Conservation (phyloP, 2,113 vertebrate species). For the Chamaetylas fuelleborni region DNA sequence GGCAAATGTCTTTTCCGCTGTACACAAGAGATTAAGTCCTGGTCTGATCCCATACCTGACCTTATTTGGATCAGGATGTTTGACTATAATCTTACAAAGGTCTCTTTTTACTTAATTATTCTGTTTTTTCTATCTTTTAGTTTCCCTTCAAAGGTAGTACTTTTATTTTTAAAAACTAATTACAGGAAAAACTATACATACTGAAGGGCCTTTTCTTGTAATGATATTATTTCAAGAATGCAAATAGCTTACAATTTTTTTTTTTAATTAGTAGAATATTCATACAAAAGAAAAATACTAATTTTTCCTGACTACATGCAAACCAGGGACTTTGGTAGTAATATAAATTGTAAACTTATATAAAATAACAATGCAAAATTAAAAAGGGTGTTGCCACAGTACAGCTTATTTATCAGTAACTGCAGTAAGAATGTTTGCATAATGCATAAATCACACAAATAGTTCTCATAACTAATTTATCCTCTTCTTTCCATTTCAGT, state of each 20-base stretch:
- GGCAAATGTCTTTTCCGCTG: neutral
- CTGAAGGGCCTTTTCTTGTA: neutral
- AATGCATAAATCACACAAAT: conserved; percentile 5
- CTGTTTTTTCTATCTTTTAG: neutral
- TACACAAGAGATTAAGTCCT: neutral
- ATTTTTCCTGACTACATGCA: neutral
- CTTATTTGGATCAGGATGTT: neutral
- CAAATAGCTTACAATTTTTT: accelerated
- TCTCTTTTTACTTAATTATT: neutral
- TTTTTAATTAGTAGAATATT: neutral
- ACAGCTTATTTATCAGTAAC: neutral
- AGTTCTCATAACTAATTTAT: conserved; percentile 35
- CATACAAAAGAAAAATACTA: neutral
- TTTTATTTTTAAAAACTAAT: neutral
- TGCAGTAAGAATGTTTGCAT: neutral
- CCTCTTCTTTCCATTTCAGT: neutral
- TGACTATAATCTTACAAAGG: neutral
- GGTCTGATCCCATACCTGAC: neutral
- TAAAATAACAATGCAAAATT: neutral
- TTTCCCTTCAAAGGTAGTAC: neutral
- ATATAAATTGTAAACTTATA: neutral
- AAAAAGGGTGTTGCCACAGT: neutral
- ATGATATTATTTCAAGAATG: neutral
- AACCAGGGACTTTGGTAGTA: neutral
- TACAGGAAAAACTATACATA: neutral